Percentiles rank a stretch among this genome's conserved stretches.
These are phyloP conservation scores for Eumaeus atala DNA, from an alignment of 1,140 invertebrate genomes.

Conservation along the genomic window DNA sequence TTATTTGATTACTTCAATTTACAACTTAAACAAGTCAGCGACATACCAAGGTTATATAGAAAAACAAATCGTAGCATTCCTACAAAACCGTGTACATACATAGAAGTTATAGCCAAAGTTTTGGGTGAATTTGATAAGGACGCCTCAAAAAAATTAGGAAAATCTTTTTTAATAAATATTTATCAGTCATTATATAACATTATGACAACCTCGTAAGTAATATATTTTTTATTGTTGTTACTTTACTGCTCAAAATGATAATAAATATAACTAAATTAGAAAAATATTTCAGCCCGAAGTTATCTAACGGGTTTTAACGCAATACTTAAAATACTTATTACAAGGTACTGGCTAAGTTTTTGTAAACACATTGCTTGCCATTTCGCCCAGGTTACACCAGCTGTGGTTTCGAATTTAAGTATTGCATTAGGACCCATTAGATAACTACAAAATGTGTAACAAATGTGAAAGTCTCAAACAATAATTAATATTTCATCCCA, in stretches of 20 bases:
- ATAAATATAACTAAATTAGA: too few species aligned
- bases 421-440: too few species aligned
- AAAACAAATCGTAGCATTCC: slow-evolving; percentile 93
- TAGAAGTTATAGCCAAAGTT: slow-evolving; percentile 80
- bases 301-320: too few species aligned
- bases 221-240: slow-evolving; percentile 18
- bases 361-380: too few species aligned
- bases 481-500: slow-evolving; percentile 6
- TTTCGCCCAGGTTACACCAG: too few species aligned
- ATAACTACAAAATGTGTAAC: too few species aligned
- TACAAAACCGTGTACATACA: slow-evolving; percentile 85
- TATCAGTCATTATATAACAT: slow-evolving; percentile 77
- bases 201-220: slow-evolving; percentile 81
- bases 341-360: too few species aligned
- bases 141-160: slow-evolving; percentile 72
- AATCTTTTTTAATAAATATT: slow-evolving; percentile 73
- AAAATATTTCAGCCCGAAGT: too few species aligned
- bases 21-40: slow-evolving; percentile 85
- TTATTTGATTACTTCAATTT: slow-evolving; percentile 74
- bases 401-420: too few species aligned
- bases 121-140: slow-evolving; percentile 77
- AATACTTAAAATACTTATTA: too few species aligned
- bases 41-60: slow-evolving; percentile 93
- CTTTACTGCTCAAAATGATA: too few species aligned
- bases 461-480: too few species aligned